These are phyloP conservation scores for Promerops cafer DNA, from an alignment of 2,113 vertebrate species.

Conservation along the genomic window DNA sequence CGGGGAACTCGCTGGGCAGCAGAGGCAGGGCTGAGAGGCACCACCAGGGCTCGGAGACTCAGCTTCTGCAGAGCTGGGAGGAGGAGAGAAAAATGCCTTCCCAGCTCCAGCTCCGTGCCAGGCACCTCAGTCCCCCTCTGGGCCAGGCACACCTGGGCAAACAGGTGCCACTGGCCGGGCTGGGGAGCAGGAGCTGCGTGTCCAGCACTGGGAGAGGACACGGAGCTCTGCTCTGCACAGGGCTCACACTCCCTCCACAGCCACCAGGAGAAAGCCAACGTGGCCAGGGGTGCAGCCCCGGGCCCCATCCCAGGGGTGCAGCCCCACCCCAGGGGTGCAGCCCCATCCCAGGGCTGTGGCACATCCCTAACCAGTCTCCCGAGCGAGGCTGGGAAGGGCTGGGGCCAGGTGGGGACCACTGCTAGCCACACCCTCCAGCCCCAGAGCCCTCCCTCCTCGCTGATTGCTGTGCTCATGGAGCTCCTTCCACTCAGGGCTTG, in stretches of 20 bases:
- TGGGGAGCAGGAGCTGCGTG: not conserved
- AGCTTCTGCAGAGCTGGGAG: not conserved
- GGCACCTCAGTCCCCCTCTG: not conserved
- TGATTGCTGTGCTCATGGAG: not conserved
- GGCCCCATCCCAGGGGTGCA: not conserved
- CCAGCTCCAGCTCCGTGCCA: not conserved
- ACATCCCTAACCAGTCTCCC: rapidly evolving
- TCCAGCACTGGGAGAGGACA: not conserved
- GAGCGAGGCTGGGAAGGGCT: not conserved
- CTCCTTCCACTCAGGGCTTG: not conserved
- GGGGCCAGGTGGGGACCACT: not conserved
- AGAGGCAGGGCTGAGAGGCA: not conserved
- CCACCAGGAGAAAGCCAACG: not conserved
- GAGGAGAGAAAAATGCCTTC: not conserved
- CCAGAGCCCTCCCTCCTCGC: not conserved
- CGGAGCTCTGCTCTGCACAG: not conserved
- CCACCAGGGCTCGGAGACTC: not conserved
- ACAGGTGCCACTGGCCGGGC: rapidly evolving
- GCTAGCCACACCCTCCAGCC: not conserved
- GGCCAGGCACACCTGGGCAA: not conserved
- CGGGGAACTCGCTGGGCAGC: not conserved
- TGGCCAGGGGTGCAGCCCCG: not conserved
- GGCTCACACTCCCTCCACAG: not conserved
- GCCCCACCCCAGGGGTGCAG: not conserved
- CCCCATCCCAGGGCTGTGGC: not conserved